A percentile compares a stretch with the other conserved stretches of the same genome.
phyloP scores from a whole-genome alignment of 2,797 vertebrate genomes.

The Chelidonichthys spinosus region DNA sequence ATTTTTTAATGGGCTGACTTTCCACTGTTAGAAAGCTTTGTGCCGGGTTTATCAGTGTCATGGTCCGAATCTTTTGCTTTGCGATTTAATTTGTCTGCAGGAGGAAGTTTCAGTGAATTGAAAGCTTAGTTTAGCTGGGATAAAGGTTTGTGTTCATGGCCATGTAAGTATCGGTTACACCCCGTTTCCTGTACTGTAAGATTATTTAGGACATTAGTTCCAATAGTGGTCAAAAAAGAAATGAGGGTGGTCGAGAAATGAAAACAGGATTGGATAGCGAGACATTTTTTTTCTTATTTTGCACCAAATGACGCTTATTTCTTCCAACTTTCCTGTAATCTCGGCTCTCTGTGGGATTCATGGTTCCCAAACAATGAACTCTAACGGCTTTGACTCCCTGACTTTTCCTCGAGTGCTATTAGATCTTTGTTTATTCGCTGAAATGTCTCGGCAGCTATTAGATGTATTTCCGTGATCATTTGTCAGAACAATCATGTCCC shows the following conservation, averaged over 20 bases:
- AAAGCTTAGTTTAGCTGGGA: background rate
- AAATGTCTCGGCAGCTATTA: background rate
- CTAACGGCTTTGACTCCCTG: background rate
- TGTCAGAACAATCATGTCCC: background rate
- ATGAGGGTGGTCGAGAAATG: background rate
- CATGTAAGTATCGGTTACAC: slow-evolving; percentile 5
- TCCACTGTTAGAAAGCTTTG: background rate
- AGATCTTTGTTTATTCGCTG: background rate
- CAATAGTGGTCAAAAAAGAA: background rate
- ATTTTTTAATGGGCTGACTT: slow-evolving; percentile 21
- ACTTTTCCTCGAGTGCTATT: background rate
- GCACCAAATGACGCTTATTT: background rate
- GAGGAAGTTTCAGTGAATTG: background rate
- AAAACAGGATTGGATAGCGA: background rate
- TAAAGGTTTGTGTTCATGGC: background rate
- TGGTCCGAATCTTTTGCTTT: background rate
- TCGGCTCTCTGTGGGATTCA: background rate
- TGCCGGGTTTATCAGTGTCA: background rate
- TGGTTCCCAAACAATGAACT: background rate
- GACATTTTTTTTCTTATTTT: background rate
- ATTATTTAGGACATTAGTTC: background rate
- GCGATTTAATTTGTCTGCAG: slow-evolving; percentile 3
- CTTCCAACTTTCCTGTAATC: background rate
- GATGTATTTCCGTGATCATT: background rate
- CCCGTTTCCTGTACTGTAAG: background rate